phyloP scores from a whole-genome alignment of 2,113 vertebrate genomes.

The Rhabdornis inornatus region DNA sequence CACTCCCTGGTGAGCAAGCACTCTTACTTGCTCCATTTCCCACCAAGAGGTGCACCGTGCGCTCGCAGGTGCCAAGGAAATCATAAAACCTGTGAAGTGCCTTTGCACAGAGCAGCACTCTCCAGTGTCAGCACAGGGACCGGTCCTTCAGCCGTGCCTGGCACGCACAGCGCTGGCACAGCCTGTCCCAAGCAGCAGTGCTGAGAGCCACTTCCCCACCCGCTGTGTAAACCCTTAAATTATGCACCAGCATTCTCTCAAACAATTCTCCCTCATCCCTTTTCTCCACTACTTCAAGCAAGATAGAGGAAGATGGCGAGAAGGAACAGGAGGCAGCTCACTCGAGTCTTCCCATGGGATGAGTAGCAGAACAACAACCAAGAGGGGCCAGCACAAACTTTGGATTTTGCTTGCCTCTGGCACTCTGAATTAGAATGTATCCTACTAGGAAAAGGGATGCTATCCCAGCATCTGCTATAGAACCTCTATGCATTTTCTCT shows the following conservation, averaged over 20 bases:
- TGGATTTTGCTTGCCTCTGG: not conserved
- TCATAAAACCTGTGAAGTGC: not conserved
- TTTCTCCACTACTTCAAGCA: not conserved
- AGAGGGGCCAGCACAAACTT: not conserved
- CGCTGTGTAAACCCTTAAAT: not conserved
- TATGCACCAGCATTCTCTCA: not conserved
- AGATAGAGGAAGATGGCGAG: not conserved
- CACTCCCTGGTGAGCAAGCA: not conserved
- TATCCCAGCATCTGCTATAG: fast-evolving
- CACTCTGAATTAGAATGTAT: not conserved
- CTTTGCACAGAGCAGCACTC: not conserved
- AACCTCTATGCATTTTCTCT: not conserved
- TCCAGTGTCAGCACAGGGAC: fast-evolving
- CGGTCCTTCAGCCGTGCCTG: not conserved
- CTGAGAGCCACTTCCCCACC: not conserved
- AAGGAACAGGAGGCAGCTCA: fast-evolving
- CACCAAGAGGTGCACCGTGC: not conserved
- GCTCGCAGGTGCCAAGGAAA: not conserved
- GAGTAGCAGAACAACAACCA: fast-evolving
- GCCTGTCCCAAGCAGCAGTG: not conserved
- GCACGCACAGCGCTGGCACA: not conserved
- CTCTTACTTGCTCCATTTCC: not conserved
- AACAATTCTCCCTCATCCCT: not conserved
- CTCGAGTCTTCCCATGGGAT: fast-evolving
- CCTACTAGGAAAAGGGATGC: not conserved